Evolutionary conservation across 2,113 vertebrate genomes (phyloP).

Genomic region (Zootoca vivipara): DNA sequence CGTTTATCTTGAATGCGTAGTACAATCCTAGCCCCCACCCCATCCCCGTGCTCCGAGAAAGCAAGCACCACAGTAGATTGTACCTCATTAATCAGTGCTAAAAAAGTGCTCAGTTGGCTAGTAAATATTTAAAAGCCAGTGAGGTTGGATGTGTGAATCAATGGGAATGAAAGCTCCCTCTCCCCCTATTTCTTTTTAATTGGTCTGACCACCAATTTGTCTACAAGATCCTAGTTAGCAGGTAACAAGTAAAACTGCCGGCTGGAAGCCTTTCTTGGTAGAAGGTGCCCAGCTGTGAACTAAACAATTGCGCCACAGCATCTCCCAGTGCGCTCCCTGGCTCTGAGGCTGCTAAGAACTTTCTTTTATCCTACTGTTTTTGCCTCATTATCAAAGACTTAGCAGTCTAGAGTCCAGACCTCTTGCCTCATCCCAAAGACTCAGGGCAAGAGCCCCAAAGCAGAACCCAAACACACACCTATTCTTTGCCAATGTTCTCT

Average conservation of each 20-base stretch:
- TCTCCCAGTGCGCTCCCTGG: background rate
- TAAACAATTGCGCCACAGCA: conserved; percentile 47
- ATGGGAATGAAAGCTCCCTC: conserved; percentile 54
- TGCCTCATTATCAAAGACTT: conserved; percentile 47
- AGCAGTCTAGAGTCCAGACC: conserved; percentile 24
- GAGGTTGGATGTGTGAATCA: conserved; percentile 62
- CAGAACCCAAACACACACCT: background rate
- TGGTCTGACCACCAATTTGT: conserved; percentile 47
- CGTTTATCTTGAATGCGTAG: conserved; percentile 41
- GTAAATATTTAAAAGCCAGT: conserved; percentile 66
- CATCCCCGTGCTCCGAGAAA: background rate
- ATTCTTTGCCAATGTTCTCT: background rate
- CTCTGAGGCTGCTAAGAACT: conserved; percentile 33
- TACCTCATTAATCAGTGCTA: conserved; percentile 59
- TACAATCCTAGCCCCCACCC: conserved; percentile 1
- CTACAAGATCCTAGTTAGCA: conserved; percentile 46
- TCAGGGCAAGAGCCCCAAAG: conserved; percentile 17
- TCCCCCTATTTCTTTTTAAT: conserved; percentile 48
- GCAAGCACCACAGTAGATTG: conserved; percentile 44
- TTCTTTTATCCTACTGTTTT: conserved; percentile 12
- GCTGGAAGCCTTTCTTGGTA: conserved; percentile 44
- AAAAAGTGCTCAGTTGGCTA: conserved; percentile 56
- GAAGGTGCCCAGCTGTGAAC: conserved; percentile 17
- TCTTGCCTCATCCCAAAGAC: conserved; percentile 42
- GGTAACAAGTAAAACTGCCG: conserved; percentile 34